Evolutionary conservation across 2,888 invertebrate species (phyloP).

Genomic region (Acleris laterana): DNA sequence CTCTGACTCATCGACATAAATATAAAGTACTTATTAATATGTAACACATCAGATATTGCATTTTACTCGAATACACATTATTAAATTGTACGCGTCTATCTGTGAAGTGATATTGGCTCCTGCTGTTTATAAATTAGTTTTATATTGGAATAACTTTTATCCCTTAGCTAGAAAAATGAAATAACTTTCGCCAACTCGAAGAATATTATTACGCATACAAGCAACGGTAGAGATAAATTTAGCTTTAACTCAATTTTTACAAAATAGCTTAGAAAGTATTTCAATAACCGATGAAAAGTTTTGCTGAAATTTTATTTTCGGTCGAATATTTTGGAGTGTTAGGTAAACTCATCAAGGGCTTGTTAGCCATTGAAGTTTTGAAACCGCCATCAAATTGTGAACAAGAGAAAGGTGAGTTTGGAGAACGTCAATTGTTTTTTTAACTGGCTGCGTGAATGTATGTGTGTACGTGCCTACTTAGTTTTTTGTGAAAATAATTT

Average conservation of each 20-base stretch:
- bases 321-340: conserved; percentile 20
- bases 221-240: conserved; percentile 56
- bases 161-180: conserved; percentile 63
- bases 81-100: conserved; percentile 33
- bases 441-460: conserved; percentile 1
- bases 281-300: conserved; percentile 55
- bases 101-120: conserved; percentile 41
- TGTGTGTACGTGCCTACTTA: neutral
- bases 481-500: neutral
- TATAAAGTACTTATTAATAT: too few species aligned
- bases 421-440: conserved; percentile 1
- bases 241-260: conserved; percentile 60
- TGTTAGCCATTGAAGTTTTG: neutral
- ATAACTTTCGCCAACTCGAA: conserved; percentile 66
- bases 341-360: neutral
- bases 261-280: conserved; percentile 61
- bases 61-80: conserved; percentile 25
- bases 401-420: neutral
- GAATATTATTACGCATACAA: conserved; percentile 48
- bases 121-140: conserved; percentile 52
- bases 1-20: too few species aligned
- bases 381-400: neutral
- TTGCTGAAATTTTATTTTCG: conserved; percentile 33
- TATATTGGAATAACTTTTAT: conserved; percentile 52
- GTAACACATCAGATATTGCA: conserved; percentile 11